Conservation (phyloP, 2,797 vertebrate species). For the Crypturellus tataupa region DNA sequence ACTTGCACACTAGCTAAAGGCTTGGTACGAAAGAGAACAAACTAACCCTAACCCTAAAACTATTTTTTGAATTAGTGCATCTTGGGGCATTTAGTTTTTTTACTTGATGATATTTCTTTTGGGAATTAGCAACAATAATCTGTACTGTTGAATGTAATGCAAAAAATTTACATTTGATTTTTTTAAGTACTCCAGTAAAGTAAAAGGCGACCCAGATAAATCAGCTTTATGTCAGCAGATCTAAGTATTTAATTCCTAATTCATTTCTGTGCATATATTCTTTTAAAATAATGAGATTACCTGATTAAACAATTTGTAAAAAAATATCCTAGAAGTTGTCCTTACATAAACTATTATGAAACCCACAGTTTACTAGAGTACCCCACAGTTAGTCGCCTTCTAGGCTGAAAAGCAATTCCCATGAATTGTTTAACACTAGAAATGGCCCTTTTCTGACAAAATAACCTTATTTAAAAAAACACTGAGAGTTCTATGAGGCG, state of each 20-base stretch:
- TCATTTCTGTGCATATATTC: not conserved
- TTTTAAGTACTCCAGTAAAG: not conserved
- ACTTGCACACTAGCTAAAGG: not conserved
- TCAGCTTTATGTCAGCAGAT: not conserved
- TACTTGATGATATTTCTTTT: not conserved
- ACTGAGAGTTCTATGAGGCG: not conserved
- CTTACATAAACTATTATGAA: not conserved
- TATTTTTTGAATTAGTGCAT: not conserved
- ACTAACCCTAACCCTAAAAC: not conserved
- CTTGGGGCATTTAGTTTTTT: not conserved
- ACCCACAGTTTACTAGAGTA: not conserved
- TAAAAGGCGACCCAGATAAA: not conserved
- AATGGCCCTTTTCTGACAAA: not conserved
- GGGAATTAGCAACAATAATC: not conserved
- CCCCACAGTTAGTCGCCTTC: not conserved
- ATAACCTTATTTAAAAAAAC: not conserved
- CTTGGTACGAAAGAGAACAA: not conserved
- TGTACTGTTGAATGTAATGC: not conserved
- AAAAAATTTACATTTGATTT: not conserved
- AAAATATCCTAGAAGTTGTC: not conserved
- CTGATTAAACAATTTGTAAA: not conserved
- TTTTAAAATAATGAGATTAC: slow-evolving; percentile 18
- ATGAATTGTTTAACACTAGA: not conserved
- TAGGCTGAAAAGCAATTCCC: not conserved
- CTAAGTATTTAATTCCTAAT: slow-evolving; percentile 19